These are phyloP conservation scores for Drosophila yooni DNA, from an alignment of 2,888 invertebrate species.

Conservation along the genomic window DNA sequence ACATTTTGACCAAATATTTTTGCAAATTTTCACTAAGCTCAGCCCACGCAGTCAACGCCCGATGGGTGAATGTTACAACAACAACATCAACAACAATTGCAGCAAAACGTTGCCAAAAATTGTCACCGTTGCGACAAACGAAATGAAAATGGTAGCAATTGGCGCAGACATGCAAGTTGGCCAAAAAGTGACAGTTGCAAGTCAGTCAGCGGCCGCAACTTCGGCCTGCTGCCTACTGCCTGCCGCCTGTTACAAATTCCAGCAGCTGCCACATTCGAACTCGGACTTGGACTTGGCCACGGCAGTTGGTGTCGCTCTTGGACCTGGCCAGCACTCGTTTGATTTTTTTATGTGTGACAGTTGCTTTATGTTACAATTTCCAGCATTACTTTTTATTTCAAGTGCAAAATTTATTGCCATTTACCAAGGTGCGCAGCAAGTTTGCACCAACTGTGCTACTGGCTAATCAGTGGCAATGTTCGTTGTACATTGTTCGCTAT, in stretches of 20 bases:
- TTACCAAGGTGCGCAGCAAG: slow-evolving; percentile 69
- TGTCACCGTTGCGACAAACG: slow-evolving; percentile 69
- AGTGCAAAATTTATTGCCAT: slow-evolving; percentile 79
- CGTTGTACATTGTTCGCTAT: slow-evolving; percentile 28
- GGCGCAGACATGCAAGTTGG: slow-evolving; percentile 75
- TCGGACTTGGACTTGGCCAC: slow-evolving; percentile 14
- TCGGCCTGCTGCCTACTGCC: background rate
- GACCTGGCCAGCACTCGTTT: slow-evolving; percentile 42
- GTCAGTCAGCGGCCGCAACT: slow-evolving; percentile 66
- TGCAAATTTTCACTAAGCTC: slow-evolving; percentile 81
- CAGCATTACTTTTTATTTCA: slow-evolving; percentile 77
- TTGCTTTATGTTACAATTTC: slow-evolving; percentile 78
- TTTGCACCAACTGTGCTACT: slow-evolving; percentile 64
- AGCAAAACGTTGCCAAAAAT: slow-evolving; percentile 50
- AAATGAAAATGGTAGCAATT: slow-evolving; percentile 82
- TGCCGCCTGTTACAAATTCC: slow-evolving; percentile 28
- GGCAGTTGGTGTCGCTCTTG: slow-evolving; percentile 8
- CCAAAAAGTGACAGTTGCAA: slow-evolving; percentile 76
- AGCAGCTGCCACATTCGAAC: slow-evolving; percentile 9
- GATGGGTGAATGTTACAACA: slow-evolving; percentile 61
- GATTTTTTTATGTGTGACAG: slow-evolving; percentile 76
- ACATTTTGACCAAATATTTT: slow-evolving; percentile 82
- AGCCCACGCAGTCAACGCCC: slow-evolving; percentile 76
- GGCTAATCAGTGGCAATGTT: slow-evolving; percentile 75
- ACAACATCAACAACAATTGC: slow-evolving; percentile 2